Percentiles rank a stretch among this genome's conserved stretches.
Conservation (phyloP, 2,797 vertebrate genomes). For the Enteromius anoplus region DNA sequence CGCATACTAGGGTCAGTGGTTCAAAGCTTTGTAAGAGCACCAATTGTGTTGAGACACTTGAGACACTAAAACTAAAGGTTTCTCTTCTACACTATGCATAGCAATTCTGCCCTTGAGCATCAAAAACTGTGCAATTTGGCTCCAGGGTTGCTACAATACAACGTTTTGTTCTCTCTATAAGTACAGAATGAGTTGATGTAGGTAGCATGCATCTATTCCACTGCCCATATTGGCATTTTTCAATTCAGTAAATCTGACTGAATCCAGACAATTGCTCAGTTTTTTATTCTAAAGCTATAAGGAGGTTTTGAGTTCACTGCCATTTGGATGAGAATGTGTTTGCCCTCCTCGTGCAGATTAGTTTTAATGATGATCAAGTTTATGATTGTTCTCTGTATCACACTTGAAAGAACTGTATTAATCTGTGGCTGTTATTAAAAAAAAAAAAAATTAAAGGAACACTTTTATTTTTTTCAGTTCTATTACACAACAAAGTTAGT, state of each 20-base stretch:
- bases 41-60: not conserved
- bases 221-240: not conserved
- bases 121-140: constrained; percentile 13
- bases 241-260: not conserved
- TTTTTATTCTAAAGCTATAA: not conserved
- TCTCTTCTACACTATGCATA: not conserved
- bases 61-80: constrained; percentile 31
- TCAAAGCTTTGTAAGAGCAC: constrained; percentile 4
- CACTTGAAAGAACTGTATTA: not conserved
- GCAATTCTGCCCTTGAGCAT: constrained; percentile 26
- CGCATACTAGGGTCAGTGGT: constrained; percentile 16
- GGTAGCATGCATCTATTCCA: not conserved
- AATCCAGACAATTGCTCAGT: not conserved
- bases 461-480: not conserved
- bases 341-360: not conserved
- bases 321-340: not conserved
- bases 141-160: not conserved
- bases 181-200: not conserved
- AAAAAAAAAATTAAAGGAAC: not conserved
- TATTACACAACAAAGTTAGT: not conserved
- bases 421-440: not conserved
- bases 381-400: not conserved
- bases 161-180: not conserved
- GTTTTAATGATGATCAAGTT: not conserved
- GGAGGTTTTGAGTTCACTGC: not conserved